phyloP scores from a whole-genome alignment of 2,888 invertebrate species.

The Brachyptera putata region DNA sequence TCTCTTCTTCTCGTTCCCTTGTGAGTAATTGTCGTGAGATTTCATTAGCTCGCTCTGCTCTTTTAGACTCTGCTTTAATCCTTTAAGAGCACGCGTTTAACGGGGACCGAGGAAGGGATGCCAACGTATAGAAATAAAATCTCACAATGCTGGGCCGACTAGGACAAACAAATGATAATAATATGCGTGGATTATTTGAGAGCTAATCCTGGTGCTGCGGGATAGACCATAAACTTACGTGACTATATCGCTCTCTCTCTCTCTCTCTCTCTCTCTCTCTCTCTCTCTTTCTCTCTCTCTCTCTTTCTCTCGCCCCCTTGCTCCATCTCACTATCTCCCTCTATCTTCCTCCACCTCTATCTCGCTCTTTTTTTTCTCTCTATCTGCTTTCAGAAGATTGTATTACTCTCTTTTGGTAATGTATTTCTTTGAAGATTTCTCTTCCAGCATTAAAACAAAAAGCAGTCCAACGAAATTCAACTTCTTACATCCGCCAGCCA shows the following conservation, averaged over 20 bases:
- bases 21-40: slow-evolving; percentile 2
- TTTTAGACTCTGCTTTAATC: background rate
- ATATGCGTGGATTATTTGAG: background rate
- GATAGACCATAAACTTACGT: background rate
- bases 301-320: too few species aligned
- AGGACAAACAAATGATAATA: slow-evolving; percentile 6
- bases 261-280: background rate
- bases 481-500: too few species aligned
- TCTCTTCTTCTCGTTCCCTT: too few species aligned
- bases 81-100: background rate
- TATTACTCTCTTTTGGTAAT: background rate
- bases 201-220: slow-evolving; percentile 8
- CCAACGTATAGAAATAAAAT: background rate
- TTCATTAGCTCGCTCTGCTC: background rate
- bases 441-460: too few species aligned
- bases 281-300: too few species aligned
- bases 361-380: background rate
- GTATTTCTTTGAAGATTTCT: background rate
- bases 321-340: too few species aligned
- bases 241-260: too few species aligned
- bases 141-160: background rate
- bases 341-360: too few species aligned
- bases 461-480: too few species aligned
- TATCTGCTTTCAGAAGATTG: background rate
- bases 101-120: background rate